Percentiles rank a stretch among this genome's conserved stretches.
Conservation (phyloP, 2,113 vertebrate genomes). For the Pungitius pungitius region DNA sequence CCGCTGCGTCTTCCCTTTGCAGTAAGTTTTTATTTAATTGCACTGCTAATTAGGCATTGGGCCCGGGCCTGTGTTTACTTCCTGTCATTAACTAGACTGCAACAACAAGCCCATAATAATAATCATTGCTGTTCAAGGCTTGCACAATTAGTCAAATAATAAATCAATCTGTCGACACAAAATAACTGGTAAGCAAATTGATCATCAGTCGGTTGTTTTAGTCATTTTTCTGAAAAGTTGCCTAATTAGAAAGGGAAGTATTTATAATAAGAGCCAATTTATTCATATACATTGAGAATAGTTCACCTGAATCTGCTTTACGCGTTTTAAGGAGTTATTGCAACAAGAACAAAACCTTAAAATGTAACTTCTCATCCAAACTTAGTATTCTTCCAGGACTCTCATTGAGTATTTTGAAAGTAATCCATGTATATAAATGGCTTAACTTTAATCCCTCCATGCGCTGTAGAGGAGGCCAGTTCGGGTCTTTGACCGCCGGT, state of each 20-base stretch:
- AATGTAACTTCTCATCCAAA: slow-evolving; percentile 24
- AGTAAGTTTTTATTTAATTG: neutral
- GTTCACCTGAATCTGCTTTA: slow-evolving; percentile 17
- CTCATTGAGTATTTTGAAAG: slow-evolving; percentile 46
- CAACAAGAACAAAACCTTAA: slow-evolving; percentile 19
- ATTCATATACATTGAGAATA: slow-evolving; percentile 4
- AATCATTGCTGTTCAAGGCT: neutral
- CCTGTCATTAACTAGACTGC: neutral
- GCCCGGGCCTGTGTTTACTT: neutral
- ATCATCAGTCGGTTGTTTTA: neutral
- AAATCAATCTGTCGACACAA: neutral
- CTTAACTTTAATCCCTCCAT: slow-evolving; percentile 50
- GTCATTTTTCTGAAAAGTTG: slow-evolving; percentile 3
- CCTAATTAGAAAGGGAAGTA: neutral
- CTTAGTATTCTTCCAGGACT: slow-evolving; percentile 29
- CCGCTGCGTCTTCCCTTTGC: neutral
- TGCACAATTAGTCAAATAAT: neutral
- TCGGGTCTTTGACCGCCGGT: slow-evolving; percentile 55
- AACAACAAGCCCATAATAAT: too few relatives aligned
- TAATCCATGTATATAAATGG: slow-evolving; percentile 53
- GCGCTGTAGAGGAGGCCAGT: slow-evolving; percentile 44
- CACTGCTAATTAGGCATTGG: too few relatives aligned
- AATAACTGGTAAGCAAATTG: neutral
- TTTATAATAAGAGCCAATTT: neutral
- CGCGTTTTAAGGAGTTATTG: neutral